These are phyloP conservation scores for Glomeris marginata DNA, from an alignment of 2,888 invertebrate genomes.

Conservation along the genomic window DNA sequence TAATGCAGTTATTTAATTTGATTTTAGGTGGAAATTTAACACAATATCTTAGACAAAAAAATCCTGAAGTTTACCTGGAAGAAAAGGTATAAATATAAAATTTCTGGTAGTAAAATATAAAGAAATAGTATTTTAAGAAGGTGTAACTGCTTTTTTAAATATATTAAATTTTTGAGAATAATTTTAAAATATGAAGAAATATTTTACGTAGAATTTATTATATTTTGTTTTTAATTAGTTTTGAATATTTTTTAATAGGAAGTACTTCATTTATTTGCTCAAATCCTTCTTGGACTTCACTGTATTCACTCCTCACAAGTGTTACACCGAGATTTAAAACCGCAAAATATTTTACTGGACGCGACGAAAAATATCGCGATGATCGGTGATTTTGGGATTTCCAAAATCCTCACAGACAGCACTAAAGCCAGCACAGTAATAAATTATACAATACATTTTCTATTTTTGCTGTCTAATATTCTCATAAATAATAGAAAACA, in stretches of 20 bases:
- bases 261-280: constrained; percentile 45
- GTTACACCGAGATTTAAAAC: constrained; percentile 49
- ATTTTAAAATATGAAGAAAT: too few species aligned
- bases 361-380: constrained; percentile 45
- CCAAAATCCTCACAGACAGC: constrained; percentile 51
- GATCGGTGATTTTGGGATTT: constrained; percentile 60
- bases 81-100: not conserved
- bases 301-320: constrained; percentile 55
- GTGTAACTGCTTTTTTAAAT: too few species aligned
- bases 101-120: not conserved
- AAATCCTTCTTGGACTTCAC: constrained; percentile 50
- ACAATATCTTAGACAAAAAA: too few species aligned
- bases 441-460: too few species aligned
- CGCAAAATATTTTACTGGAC: constrained; percentile 55
- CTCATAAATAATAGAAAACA: too few species aligned
- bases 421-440: constrained; percentile 46
- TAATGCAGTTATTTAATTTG: too few species aligned
- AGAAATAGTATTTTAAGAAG: not conserved
- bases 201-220: too few species aligned
- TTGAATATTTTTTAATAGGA: constrained; percentile 26
- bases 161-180: not conserved
- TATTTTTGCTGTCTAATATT: too few species aligned
- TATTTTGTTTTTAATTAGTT: too few species aligned
- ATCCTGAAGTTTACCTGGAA: too few species aligned
- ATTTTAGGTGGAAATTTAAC: constrained; percentile 33